These are phyloP conservation scores for Bruchidius siliquastri DNA, from an alignment of 2,888 invertebrate genomes.

Conservation along the genomic window DNA sequence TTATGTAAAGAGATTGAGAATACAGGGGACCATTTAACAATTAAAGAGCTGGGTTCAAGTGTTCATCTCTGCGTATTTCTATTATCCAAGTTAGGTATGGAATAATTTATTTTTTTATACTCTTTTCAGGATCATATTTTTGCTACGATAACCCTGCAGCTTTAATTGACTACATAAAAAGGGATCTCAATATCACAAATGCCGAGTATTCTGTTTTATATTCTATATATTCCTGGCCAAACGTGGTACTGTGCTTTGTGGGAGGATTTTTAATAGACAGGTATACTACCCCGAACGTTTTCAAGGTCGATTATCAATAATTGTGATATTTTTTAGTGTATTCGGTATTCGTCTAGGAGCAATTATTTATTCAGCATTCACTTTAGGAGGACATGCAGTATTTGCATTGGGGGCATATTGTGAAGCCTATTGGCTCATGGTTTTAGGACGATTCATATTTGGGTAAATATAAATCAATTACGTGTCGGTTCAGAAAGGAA, in stretches of 20 bases:
- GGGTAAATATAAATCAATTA: conserved; percentile 75
- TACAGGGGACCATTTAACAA: too few species aligned
- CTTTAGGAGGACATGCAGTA: conserved; percentile 81
- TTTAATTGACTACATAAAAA: conserved; percentile 77
- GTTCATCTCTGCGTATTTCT: too few species aligned
- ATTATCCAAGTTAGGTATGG: too few species aligned
- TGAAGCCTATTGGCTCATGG: conserved; percentile 83
- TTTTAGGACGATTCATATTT: conserved; percentile 89
- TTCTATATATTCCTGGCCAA: conserved; percentile 96
- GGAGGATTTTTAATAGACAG: conserved; percentile 94
- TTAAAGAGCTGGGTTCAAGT: too few species aligned
- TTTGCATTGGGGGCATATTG: conserved; percentile 81
- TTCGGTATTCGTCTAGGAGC: conserved; percentile 93
- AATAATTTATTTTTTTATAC: too few species aligned
- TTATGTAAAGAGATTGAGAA: too few species aligned
- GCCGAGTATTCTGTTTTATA: conserved; percentile 84
- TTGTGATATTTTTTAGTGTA: conserved; percentile 58
- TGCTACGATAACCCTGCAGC: conserved; percentile 97
- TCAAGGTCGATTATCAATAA: not conserved
- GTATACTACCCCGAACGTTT: conserved; percentile 40
- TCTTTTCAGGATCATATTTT: conserved; percentile 83
- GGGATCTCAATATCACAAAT: conserved; percentile 74
- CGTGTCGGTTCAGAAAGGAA: too few species aligned
- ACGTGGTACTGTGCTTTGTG: conserved; percentile 90
- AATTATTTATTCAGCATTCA: conserved; percentile 82